Evolutionary conservation across 2,797 vertebrate genomes (phyloP), one percentile per base, ranked within the genome.

Genomic region (Syndactyla subalaris): DNA sequence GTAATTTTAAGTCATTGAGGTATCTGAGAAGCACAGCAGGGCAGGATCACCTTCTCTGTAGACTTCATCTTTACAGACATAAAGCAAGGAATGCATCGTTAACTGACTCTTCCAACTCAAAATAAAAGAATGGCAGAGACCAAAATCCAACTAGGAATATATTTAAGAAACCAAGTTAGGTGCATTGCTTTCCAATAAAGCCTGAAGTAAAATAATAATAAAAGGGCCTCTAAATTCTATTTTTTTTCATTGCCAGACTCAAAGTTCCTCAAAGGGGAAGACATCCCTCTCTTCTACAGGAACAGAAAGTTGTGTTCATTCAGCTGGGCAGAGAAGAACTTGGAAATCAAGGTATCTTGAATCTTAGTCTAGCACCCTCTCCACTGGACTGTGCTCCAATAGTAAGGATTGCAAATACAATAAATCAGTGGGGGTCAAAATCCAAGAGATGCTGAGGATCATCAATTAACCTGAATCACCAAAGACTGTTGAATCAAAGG

Each of bases 1-100:
- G 19, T 38, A 73, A 74, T 70, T 83, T 82, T 36, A 68, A 62
- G n/a, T 26, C 62, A 58, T 20, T 15, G 24, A 55, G 38, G 38
- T 12, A 24, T 14, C 61, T 0, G 0, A 19, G 65, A 39, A 76
- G 39, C 5, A 32, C 46, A 59, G 48, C 12, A 66, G 8, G 4
- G 6, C 12, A 59, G 65, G 12, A 89, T 73, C 38, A 65, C 8
- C 34, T 54, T 29, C 18, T 9, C 24, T n/a, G 20, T 10, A 65
- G 57, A 59, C 24, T 66, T 77, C 34, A 27, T 3, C 34, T 32
- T 34, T 54, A 71, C 6, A 54, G n/a, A 34, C 27, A 67, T 10
- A 79, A 83, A 67, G 14, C 19, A 57, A 78, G 41, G n/a, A 32
- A 85, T 10, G 12, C 24, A 72, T 15, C 52, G 30, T 10, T 72